phyloP scores from a whole-genome alignment of 2,888 invertebrate species.

The Proisotoma minuta region DNA sequence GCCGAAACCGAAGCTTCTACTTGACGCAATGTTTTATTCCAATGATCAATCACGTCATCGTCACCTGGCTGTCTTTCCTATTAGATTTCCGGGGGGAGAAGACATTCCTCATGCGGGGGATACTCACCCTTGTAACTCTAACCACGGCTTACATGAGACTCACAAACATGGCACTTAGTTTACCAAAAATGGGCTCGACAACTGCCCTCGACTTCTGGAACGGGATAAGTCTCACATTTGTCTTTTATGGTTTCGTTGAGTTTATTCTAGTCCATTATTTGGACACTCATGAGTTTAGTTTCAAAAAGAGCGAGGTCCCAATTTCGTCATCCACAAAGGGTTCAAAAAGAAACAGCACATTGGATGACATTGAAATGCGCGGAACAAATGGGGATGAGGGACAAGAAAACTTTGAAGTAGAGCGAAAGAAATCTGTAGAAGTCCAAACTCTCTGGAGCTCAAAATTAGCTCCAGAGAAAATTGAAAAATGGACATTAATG shows the following conservation, averaged over 20 bases:
- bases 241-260: not conserved
- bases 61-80: conserved; percentile 8
- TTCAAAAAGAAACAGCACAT: not conserved
- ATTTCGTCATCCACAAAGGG: not conserved
- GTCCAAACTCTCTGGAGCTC: not conserved
- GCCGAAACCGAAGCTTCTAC: not conserved
- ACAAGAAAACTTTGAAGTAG: conserved; percentile 3
- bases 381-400: not conserved
- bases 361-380: not conserved
- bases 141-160: not conserved
- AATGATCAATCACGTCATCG: not conserved
- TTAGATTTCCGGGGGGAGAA: not conserved
- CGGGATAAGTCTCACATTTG: conserved; percentile 6
- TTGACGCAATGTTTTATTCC: conserved; percentile 1
- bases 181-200: not conserved
- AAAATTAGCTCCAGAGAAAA: conserved; percentile 3
- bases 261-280: not conserved
- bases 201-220: conserved; percentile 9
- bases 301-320: not conserved
- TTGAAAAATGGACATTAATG: conserved; percentile 2
- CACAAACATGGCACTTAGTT: not conserved
- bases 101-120: conserved; percentile 1
- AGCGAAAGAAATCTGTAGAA: not conserved
- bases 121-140: not conserved
- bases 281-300: not conserved